These are phyloP conservation scores for Orgyia antiqua DNA, from an alignment of 2,888 invertebrate species.

Conservation along the genomic window DNA sequence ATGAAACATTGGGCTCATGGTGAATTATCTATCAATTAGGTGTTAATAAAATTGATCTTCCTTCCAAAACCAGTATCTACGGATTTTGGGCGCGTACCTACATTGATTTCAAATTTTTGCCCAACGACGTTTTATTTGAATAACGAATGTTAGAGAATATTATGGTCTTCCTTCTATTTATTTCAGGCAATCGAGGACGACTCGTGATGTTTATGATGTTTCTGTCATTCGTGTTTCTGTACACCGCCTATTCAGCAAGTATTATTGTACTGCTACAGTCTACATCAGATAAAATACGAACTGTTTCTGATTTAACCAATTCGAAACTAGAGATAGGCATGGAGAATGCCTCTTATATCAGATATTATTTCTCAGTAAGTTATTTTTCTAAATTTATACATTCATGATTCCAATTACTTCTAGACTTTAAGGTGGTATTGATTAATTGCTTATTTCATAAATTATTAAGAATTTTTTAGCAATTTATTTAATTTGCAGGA, in stretches of 20 bases:
- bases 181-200: slow-evolving; percentile 68
- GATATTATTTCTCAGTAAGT: slow-evolving; percentile 78
- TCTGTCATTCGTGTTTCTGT: slow-evolving; percentile 81
- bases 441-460: too few relatives aligned
- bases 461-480: too few relatives aligned
- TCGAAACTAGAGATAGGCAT: slow-evolving; percentile 82
- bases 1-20: too few relatives aligned
- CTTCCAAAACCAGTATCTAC: too few relatives aligned
- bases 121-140: too few relatives aligned
- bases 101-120: too few relatives aligned
- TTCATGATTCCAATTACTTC: not conserved
- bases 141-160: too few relatives aligned
- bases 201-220: slow-evolving; percentile 80
- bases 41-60: too few relatives aligned
- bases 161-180: too few relatives aligned
- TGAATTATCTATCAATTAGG: too few relatives aligned
- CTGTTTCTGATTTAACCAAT: slow-evolving; percentile 79
- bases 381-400: not conserved
- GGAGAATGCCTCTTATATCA: slow-evolving; percentile 81
- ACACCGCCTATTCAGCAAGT: slow-evolving; percentile 85
- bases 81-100: too few relatives aligned
- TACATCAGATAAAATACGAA: slow-evolving; percentile 81
- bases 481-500: slow-evolving; percentile 38
- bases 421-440: too few relatives aligned
- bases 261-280: slow-evolving; percentile 85